phyloP scores from a whole-genome alignment of 2,888 invertebrate genomes.

The Orchesellides sinensis region DNA sequence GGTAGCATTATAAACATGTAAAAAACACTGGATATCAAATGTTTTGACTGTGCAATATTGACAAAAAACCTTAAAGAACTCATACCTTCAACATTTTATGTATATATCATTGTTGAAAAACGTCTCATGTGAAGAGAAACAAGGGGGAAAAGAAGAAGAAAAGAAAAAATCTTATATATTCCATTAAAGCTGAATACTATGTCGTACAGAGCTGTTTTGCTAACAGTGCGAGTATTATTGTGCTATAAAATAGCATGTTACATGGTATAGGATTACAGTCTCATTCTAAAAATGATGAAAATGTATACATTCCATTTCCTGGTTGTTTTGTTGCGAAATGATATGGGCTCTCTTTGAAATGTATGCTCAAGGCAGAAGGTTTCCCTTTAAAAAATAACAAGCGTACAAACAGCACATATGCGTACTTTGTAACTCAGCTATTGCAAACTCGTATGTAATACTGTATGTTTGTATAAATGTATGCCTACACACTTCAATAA shows the following conservation, averaged over 20 bases:
- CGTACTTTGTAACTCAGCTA: too few relatives aligned
- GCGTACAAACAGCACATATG: neutral
- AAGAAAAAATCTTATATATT: slow-evolving; percentile 35
- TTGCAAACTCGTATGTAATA: too few relatives aligned
- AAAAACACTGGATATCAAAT: too few relatives aligned
- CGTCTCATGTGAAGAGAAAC: neutral
- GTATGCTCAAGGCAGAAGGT: slow-evolving; percentile 40
- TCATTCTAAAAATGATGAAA: slow-evolving; percentile 27
- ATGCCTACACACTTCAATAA: neutral
- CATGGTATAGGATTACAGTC: neutral
- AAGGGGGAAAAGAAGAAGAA: neutral
- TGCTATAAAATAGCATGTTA: neutral
- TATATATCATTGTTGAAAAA: slow-evolving; percentile 5
- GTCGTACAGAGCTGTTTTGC: neutral
- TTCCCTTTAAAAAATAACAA: slow-evolving; percentile 5
- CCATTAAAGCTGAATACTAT: slow-evolving; percentile 16
- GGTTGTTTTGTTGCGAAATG: slow-evolving; percentile 46
- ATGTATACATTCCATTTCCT: slow-evolving; percentile 53
- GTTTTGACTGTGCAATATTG: neutral
- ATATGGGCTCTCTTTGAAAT: slow-evolving; percentile 10
- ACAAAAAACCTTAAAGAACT: neutral
- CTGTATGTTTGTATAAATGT: neutral
- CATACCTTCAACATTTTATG: neutral
- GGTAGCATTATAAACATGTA: too few relatives aligned
- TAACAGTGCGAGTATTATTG: neutral